These are phyloP conservation scores for Zaprionus bogoriensis DNA, from an alignment of 2,888 invertebrate genomes.

Conservation along the genomic window DNA sequence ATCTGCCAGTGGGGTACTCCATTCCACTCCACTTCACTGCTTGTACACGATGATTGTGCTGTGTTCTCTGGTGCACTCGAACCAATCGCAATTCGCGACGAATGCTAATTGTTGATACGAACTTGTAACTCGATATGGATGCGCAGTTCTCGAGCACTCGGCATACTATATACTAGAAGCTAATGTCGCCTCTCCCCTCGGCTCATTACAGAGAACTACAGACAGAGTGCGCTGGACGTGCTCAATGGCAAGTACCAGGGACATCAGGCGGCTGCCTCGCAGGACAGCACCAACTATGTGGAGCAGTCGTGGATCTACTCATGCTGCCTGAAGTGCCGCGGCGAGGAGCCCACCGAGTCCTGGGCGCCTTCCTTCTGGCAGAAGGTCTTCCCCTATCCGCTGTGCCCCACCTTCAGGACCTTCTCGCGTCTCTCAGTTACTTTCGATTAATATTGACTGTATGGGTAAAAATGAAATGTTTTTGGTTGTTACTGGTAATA, in stretches of 20 bases:
- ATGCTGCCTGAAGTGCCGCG: slow-evolving; percentile 91
- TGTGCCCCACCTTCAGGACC: slow-evolving; percentile 93
- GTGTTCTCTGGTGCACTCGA: slow-evolving; percentile 1
- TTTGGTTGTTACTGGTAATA: no score
- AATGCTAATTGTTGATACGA: slow-evolving; percentile 32
- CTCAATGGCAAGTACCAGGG: slow-evolving; percentile 78
- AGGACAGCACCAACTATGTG: slow-evolving; percentile 62
- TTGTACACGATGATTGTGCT: slow-evolving; percentile 14
- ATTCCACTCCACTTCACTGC: background rate
- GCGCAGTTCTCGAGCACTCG: background rate
- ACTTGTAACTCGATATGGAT: background rate
- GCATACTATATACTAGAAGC: background rate
- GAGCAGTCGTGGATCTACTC: slow-evolving; percentile 90
- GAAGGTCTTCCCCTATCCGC: slow-evolving; percentile 91
- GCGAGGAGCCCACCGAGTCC: slow-evolving; percentile 88
- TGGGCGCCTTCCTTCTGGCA: slow-evolving; percentile 93
- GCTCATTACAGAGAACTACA: slow-evolving; percentile 71
- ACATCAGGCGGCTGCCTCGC: slow-evolving; percentile 55
- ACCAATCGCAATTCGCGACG: slow-evolving; percentile 49
- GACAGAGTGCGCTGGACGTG: slow-evolving; percentile 77
- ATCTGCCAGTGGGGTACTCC: slow-evolving; percentile 11
- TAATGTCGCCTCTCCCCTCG: background rate
- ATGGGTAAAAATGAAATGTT: no score
- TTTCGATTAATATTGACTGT: no score
- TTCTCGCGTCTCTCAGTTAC: slow-evolving; percentile 90